phyloP scores from a whole-genome alignment of 2,888 invertebrate genomes.

The Marasmarcha lunaedactyla region DNA sequence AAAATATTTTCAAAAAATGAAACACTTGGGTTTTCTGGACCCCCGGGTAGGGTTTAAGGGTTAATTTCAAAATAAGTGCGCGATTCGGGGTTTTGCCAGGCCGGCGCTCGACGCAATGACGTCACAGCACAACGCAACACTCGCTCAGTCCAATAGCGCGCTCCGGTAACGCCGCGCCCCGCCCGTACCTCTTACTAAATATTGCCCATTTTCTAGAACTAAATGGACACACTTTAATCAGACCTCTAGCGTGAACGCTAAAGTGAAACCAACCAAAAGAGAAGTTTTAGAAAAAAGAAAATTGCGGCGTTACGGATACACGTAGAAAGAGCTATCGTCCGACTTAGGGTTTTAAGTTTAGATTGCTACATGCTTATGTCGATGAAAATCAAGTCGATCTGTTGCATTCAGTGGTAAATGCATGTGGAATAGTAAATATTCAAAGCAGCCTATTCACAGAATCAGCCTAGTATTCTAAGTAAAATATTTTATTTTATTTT shows the following conservation, averaged over 20 bases:
- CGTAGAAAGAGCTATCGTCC: conserved; percentile 13
- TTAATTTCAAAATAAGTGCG: too few species aligned
- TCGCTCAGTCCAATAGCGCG: too few species aligned
- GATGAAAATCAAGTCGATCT: conserved; percentile 9
- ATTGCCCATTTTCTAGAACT: conserved; percentile 9
- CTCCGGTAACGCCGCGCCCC: too few species aligned
- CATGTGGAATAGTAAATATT: conserved; percentile 12
- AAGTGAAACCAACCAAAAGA: conserved; percentile 5
- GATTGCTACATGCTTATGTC: conserved; percentile 11
- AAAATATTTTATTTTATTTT: neutral
- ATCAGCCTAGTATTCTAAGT: neutral
- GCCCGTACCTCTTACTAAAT: too few species aligned
- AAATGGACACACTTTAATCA: conserved; percentile 7
- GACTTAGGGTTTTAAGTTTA: conserved; percentile 10
- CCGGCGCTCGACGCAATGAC: too few species aligned
- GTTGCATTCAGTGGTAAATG: conserved; percentile 10
- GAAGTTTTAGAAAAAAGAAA: conserved; percentile 9
- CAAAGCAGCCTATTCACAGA: conserved; percentile 6
- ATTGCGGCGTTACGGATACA: conserved; percentile 11
- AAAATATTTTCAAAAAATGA: too few species aligned
- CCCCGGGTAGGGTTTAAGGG: too few species aligned
- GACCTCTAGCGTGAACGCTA: conserved; percentile 11
- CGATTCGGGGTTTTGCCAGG: too few species aligned
- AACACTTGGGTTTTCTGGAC: too few species aligned
- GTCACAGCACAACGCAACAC: too few species aligned